Percentiles rank a stretch among this genome's conserved stretches.
phyloP scores from a whole-genome alignment of 30 jellyfish, hydroid and myxozoan genomes.

The Hydractinia symbiolongicarpus region DNA sequence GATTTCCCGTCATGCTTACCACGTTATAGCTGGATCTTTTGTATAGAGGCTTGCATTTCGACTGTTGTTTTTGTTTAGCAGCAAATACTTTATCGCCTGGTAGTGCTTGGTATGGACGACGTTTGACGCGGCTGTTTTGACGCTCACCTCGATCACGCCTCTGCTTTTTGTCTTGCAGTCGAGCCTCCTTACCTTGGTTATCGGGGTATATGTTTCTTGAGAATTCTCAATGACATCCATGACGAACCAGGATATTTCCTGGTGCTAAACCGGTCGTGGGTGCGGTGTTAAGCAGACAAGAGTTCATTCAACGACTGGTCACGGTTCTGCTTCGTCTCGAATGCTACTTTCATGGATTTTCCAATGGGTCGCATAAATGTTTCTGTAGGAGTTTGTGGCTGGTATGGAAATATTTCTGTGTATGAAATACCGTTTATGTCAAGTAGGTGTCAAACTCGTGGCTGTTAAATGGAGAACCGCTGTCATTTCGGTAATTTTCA shows the following conservation, averaged over 20 bases:
- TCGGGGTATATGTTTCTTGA: background rate
- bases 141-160: background rate
- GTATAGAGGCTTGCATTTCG: background rate
- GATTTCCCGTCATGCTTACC: background rate
- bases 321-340: constrained; percentile 4
- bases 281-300: background rate
- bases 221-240: background rate
- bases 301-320: background rate
- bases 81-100: background rate
- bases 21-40: background rate
- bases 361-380: constrained; percentile 19
- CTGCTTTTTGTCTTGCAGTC: background rate
- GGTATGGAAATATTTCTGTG: background rate
- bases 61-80: background rate
- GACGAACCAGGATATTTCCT: background rate
- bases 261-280: background rate
- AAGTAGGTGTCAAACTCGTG: background rate
- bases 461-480: background rate
- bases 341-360: constrained; percentile 20
- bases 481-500: background rate
- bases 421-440: background rate
- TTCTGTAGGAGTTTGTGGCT: background rate
- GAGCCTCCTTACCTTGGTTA: background rate
- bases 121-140: background rate
- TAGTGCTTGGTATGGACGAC: background rate